Conservation (phyloP, 2,888 invertebrate species). For the Microplitis manilae region DNA sequence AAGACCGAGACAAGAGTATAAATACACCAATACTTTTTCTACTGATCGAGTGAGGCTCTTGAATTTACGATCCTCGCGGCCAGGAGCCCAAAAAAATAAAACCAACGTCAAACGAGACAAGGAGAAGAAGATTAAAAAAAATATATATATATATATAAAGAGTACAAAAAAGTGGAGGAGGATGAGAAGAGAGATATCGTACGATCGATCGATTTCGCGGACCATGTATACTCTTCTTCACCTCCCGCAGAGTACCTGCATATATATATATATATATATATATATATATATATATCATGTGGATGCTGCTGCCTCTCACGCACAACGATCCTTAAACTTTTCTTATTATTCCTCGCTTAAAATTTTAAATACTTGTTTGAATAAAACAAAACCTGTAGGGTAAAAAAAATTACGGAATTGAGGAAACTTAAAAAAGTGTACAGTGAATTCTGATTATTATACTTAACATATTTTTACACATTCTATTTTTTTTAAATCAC, state of each 20-base stretch:
- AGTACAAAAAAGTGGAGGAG: slow-evolving; percentile 28
- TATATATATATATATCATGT: too few species aligned
- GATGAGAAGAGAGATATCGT: slow-evolving; percentile 23
- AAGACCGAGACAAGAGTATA: slow-evolving; percentile 5
- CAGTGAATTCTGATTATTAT: neutral
- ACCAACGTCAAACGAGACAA: slow-evolving; percentile 42
- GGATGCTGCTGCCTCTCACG: slow-evolving; percentile 16
- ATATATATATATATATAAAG: neutral
- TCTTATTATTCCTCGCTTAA: neutral
- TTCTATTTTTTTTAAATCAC: too few species aligned
- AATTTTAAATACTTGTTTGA: neutral
- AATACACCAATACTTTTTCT: slow-evolving; percentile 3
- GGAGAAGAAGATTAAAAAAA: slow-evolving; percentile 39
- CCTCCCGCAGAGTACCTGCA: slow-evolving; percentile 22
- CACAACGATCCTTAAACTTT: slow-evolving; percentile 16
- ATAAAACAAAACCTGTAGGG: neutral
- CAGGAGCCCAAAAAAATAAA: neutral
- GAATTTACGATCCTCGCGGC: slow-evolving; percentile 10
- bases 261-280: too few species aligned
- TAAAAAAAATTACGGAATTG: neutral
- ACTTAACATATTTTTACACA: neutral
- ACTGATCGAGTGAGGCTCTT: slow-evolving; percentile 22
- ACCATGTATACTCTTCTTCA: slow-evolving; percentile 36
- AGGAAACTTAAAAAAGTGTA: too few species aligned
- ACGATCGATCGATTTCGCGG: slow-evolving; percentile 44